Conservation (phyloP, 2,888 invertebrate species). For the Polyommatus iphigenia region DNA sequence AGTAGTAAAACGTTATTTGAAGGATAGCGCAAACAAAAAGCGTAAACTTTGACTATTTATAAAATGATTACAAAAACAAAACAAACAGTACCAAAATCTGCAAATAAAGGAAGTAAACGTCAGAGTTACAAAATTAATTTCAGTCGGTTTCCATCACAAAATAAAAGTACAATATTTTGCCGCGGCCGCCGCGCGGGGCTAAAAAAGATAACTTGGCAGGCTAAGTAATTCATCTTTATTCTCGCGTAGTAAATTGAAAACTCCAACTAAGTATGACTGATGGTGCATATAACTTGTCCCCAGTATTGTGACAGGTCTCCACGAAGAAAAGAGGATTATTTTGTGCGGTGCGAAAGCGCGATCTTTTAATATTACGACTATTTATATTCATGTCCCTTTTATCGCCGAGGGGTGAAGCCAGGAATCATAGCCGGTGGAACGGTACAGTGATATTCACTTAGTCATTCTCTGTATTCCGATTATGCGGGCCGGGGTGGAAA, state of each 20-base stretch:
- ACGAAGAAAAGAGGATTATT: slow-evolving; percentile 74
- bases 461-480: slow-evolving; percentile 51
- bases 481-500: slow-evolving; percentile 30
- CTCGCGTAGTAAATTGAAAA: slow-evolving; percentile 74
- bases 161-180: slow-evolving; percentile 5
- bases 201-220: slow-evolving; percentile 29
- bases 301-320: slow-evolving; percentile 68
- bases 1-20: neutral
- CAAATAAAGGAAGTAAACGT: neutral
- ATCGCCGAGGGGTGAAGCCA: slow-evolving; percentile 57
- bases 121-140: slow-evolving; percentile 1
- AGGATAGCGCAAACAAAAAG: too few relatives aligned
- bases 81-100: neutral
- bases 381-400: slow-evolving; percentile 74
- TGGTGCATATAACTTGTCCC: slow-evolving; percentile 72
- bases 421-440: slow-evolving; percentile 63
- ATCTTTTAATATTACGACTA: slow-evolving; percentile 74
- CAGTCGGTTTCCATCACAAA: neutral
- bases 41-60: neutral
- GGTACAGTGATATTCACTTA: slow-evolving; percentile 71
- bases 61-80: neutral
- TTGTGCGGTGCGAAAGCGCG: slow-evolving; percentile 60
- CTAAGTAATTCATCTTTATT: slow-evolving; percentile 72
- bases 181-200: neutral
- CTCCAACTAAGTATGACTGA: slow-evolving; percentile 78